These are phyloP conservation scores for Cerastoderma edule DNA, from an alignment of 2,888 invertebrate genomes.

Conservation along the genomic window DNA sequence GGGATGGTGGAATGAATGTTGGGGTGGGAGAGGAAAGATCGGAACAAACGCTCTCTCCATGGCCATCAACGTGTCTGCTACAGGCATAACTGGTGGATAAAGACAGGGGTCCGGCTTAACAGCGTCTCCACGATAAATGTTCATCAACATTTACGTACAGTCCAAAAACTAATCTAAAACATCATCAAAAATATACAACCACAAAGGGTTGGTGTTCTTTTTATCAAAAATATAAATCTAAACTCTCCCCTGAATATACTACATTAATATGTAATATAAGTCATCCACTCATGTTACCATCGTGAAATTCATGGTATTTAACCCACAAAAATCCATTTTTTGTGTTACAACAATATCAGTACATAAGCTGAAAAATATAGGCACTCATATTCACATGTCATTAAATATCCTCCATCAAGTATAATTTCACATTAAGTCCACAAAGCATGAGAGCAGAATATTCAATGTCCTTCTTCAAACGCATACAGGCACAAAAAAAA, in stretches of 20 bases:
- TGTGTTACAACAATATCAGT: neutral
- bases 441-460: neutral
- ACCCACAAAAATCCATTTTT: neutral
- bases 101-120: slow-evolving; percentile 14
- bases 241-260: neutral
- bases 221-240: neutral
- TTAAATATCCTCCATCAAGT: neutral
- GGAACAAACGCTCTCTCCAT: slow-evolving; percentile 51
- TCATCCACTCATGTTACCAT: slow-evolving; percentile 20
- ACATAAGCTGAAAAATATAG: neutral
- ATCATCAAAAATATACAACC: neutral
- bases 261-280: neutral
- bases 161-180: neutral
- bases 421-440: neutral
- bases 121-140: slow-evolving; percentile 8
- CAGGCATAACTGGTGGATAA: slow-evolving; percentile 44
- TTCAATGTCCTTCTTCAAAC: slow-evolving; percentile 9
- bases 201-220: neutral
- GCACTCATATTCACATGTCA: neutral
- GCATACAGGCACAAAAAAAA: no score
- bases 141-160: slow-evolving; percentile 14
- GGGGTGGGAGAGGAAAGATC: slow-evolving; percentile 32
- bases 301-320: neutral
- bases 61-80: slow-evolving; percentile 38
- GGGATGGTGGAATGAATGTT: slow-evolving; percentile 42